Evolutionary conservation across 2,113 vertebrate species (phyloP).

Genomic region (Nothocercus nigrocapillus): DNA sequence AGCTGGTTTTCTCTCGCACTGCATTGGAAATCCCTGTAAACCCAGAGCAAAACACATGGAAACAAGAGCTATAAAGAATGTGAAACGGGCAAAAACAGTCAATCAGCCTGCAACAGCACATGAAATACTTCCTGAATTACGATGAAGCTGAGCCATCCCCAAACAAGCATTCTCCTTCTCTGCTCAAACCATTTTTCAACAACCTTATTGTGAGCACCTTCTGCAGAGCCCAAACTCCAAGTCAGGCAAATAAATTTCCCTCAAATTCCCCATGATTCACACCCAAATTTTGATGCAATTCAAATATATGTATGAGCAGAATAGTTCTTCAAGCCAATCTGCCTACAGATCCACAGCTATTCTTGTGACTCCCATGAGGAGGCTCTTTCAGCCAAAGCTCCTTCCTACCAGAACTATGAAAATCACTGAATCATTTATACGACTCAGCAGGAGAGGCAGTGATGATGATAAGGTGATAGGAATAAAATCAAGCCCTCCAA

Average conservation of each 20-base stretch:
- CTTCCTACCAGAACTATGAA: not conserved
- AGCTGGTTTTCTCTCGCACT: not conserved
- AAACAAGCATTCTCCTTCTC: not conserved
- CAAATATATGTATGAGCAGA: rapidly evolving
- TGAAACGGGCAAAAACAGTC: not conserved
- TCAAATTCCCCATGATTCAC: not conserved
- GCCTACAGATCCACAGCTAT: not conserved
- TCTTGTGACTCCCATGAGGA: not conserved
- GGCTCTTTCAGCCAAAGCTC: not conserved
- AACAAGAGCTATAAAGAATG: not conserved
- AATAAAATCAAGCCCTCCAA: not conserved
- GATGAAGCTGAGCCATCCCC: not conserved
- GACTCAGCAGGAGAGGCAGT: not conserved
- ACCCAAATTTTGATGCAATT: not conserved
- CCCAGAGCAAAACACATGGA: not conserved
- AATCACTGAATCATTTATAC: not conserved
- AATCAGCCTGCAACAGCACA: not conserved
- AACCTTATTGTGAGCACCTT: not conserved
- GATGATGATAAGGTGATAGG: not conserved
- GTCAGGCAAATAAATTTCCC: not conserved
- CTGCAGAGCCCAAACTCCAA: rapidly evolving
- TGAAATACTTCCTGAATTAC: not conserved
- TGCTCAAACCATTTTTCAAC: not conserved
- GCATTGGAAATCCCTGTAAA: too few relatives aligned
- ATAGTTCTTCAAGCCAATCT: not conserved